A percentile compares a stretch with the other conserved stretches of the same genome.
Evolutionary conservation across 1,140 invertebrate genomes (phyloP).

Genomic region (Neelides sp.): DNA sequence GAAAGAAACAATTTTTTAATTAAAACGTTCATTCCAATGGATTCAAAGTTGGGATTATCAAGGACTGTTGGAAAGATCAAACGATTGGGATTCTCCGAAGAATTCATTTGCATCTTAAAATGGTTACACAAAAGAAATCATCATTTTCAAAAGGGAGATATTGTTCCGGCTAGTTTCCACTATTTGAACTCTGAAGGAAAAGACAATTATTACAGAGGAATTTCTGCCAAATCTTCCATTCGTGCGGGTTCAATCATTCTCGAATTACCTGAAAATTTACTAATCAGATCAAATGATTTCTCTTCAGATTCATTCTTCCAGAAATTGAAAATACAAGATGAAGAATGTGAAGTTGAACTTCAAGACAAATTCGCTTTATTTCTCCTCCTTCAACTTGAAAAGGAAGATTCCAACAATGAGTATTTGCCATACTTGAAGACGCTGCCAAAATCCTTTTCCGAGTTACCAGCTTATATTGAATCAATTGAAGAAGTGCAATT

Average conservation of each 20-base stretch:
- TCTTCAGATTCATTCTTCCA: slow-evolving; percentile 1
- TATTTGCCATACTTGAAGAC: slow-evolving; percentile 17
- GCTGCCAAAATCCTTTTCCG: slow-evolving; percentile 18
- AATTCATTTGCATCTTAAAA: too few relatives aligned
- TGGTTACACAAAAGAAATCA: too few relatives aligned
- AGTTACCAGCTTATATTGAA: slow-evolving; percentile 20
- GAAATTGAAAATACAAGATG: neutral
- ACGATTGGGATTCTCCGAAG: too few relatives aligned
- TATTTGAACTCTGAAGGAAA: too few relatives aligned
- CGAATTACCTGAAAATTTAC: slow-evolving; percentile 8
- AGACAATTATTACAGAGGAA: slow-evolving; percentile 17
- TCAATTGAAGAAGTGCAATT: neutral
- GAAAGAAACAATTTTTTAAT: too few relatives aligned
- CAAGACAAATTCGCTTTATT: slow-evolving; percentile 19
- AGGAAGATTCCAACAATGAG: slow-evolving; percentile 4
- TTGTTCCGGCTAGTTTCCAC: too few relatives aligned
- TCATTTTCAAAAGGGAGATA: too few relatives aligned
- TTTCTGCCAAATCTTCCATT: slow-evolving; percentile 5
- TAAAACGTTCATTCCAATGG: too few relatives aligned
- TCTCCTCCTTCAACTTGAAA: slow-evolving; percentile 3
- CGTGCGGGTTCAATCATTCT: slow-evolving; percentile 1
- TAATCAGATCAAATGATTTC: slow-evolving; percentile 9
- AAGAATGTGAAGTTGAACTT: neutral
- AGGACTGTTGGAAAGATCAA: too few relatives aligned
- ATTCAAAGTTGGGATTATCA: too few relatives aligned